Percentiles rank a stretch among this genome's conserved stretches.
Evolutionary conservation across 2,888 invertebrate genomes (phyloP).

Genomic region (Laspeyria flexula): DNA sequence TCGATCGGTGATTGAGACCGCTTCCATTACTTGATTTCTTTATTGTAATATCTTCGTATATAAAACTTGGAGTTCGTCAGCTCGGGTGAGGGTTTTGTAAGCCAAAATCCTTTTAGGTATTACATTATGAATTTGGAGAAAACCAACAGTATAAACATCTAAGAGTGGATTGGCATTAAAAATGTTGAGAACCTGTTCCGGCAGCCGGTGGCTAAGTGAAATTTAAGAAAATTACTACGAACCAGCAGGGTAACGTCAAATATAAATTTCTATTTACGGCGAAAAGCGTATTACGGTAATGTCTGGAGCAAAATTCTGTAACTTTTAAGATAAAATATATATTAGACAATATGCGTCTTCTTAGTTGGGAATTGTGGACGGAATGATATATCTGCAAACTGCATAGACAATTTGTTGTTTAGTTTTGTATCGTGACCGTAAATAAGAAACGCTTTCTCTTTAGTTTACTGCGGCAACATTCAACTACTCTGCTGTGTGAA

Average conservation of each 20-base stretch:
- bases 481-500: too few relatives aligned
- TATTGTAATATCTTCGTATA: conserved; percentile 10
- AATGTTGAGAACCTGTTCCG: conserved; percentile 5
- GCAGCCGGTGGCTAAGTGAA: conserved; percentile 11
- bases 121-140: neutral
- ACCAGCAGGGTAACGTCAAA: conserved; percentile 9
- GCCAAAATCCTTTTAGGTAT: too few relatives aligned
- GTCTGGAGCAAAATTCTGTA: neutral
- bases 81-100: neutral
- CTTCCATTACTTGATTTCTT: conserved; percentile 42
- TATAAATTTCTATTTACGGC: conserved; percentile 16
- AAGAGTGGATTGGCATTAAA: conserved; percentile 7
- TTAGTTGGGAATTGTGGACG: neutral
- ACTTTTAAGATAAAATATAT: neutral
- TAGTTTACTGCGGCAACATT: neutral
- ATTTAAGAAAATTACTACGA: conserved; percentile 17
- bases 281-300: conserved; percentile 5
- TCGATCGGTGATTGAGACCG: conserved; percentile 47
- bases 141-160: conserved; percentile 1
- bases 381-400: neutral
- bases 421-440: neutral
- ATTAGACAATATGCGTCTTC: neutral
- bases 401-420: neutral
- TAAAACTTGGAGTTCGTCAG: neutral
- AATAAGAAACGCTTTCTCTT: conserved; percentile 2